These are phyloP conservation scores for Acanthurus tractus DNA, from an alignment of 2,797 vertebrate genomes.

Conservation along the genomic window DNA sequence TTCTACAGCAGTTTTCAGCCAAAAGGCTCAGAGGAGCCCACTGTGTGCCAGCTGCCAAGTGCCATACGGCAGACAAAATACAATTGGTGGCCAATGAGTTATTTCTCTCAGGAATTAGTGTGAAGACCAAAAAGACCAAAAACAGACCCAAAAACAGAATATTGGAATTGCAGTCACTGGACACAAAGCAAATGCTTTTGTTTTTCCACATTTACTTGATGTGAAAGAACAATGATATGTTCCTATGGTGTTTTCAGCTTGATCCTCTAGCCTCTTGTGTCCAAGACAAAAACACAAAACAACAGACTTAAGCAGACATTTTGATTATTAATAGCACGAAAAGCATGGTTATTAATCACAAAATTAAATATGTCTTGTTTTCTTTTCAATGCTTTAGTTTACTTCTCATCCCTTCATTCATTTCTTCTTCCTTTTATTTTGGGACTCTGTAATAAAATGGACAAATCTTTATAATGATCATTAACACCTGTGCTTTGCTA, in stretches of 20 bases:
- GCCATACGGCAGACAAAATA: too few relatives aligned
- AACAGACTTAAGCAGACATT: background rate
- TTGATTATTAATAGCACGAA: background rate
- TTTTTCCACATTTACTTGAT: background rate
- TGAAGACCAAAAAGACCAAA: conserved; percentile 7
- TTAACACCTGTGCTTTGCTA: too few relatives aligned
- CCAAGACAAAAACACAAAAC: background rate
- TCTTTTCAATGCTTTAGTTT: background rate
- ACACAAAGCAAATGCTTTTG: background rate
- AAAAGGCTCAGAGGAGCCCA: too few relatives aligned
- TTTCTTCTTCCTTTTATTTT: too few relatives aligned
- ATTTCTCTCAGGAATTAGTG: too few relatives aligned
- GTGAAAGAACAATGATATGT: too few relatives aligned
- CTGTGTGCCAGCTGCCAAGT: too few relatives aligned
- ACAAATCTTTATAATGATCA: too few relatives aligned
- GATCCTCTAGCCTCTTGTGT: background rate
- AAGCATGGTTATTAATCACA: background rate
- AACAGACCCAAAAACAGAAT: background rate
- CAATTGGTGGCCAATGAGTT: too few relatives aligned
- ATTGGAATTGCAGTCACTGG: background rate
- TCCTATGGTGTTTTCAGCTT: background rate
- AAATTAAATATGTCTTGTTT: background rate
- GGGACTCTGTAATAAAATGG: too few relatives aligned
- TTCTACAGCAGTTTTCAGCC: too few relatives aligned
- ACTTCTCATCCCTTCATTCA: too few relatives aligned